Evolutionary conservation across 2,797 vertebrate species (phyloP), one percentile per base, ranked within the genome.

Genomic region (Miichthys miiuy): DNA sequence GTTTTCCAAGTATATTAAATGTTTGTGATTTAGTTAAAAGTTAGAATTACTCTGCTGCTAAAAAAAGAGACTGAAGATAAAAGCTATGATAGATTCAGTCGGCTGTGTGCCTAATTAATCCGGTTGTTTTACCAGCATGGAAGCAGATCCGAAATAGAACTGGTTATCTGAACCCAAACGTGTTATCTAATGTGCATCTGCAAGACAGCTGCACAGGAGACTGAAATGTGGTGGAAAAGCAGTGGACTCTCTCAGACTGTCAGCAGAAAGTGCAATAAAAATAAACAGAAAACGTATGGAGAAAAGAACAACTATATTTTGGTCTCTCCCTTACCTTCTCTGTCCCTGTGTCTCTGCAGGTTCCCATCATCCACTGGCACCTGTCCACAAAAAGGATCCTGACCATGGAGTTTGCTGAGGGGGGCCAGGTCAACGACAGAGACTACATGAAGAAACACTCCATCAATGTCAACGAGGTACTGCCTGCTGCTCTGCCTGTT

Each of bases 391-490:
- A 94, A 78, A 96, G 98, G 0, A 95, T 99, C 60, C 95, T 99
- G 66, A 96, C 97, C 81, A 99, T 99, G 98, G 98, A 99, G 61
- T 99, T 98, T 81, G 94, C 95, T 54, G 98, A 99, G 16, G 98
- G 98, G 0, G 98, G 98, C 3, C 97, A 99, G 87, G 97, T 98
- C 90, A 98, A 99, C 0, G 97, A 99, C 93, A 92, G 87, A 57
- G 94, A 95, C 60, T 99, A 99, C 91, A 99, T 99, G 96, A 94
- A 94, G 86, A 93, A 63, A 76, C 96, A 99, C 42, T 60, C 81
- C 83, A 98, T 99, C 61, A 89, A 97, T 0, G 97, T 99, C 69
- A 97, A 99, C 0, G 93, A 99, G 97, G 98, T 99, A 85, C 72
- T 6, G 11, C 18, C 47, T 9, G 3, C 48, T 38, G 46, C 44